Evolutionary conservation across 2,888 invertebrate genomes (phyloP), one percentile per base, ranked within the genome.

Genomic region (Lamproptera curius): DNA sequence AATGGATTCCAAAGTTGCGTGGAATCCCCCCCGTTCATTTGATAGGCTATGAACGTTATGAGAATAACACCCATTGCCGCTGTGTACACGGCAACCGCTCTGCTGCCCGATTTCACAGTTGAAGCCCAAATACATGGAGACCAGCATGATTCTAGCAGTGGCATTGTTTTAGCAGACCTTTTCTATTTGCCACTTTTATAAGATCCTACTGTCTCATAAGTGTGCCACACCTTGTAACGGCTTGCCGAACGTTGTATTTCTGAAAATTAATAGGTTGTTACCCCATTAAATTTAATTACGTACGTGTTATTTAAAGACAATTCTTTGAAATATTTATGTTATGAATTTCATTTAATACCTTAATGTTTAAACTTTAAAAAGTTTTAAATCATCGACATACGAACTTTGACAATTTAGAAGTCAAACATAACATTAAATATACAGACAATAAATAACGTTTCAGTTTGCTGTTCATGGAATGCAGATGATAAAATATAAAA

Each of bases 91-190:
- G 95, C 95, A 50, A 96, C 93, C 0, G 93, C 93, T 65, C 91
- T 91, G 65, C 93, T 93, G 8, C 95, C 96, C 20, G 90, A 89
- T 72, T 92, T 93, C 2, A 95, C 90, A 63, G 91, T 91, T 50
- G 94, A 92, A 34, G 94, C 92, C 94, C 95, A 96, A 64, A 96
- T 93, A 64, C 93, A 94, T 50, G 96, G 96, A 4, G 95, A 94
- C 96, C 96, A 96, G 73, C 95, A 96, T 0, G 95, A 93, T 62
- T 92, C 88, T 45, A 96, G 65, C 10, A 93, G 72, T 14, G 91
- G 91, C 94, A 95, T 95, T 31, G n/a, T 31, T 67, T 17, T 35
- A 20, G 5, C 11, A 26, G 3, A 26, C 31, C 4, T 31, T 28
- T 13, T 16, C 26, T 16, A 10, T 15, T 8, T 10, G n/a, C n/a